Conservation (phyloP, 2,113 vertebrate species). For the Forbesichthys agassizii region DNA sequence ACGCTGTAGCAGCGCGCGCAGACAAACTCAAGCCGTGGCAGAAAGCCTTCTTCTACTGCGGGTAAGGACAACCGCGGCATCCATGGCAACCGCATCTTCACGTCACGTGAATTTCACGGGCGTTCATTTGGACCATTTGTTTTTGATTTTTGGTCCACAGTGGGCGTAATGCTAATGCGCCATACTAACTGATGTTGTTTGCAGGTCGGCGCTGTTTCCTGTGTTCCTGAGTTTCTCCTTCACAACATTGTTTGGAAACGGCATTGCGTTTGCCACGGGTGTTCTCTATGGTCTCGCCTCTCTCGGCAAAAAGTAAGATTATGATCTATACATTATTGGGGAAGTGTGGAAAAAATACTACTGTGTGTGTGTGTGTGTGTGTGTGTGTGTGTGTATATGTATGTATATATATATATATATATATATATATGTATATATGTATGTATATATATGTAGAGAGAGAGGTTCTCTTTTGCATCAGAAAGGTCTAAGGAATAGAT, state of each 20-base stretch:
- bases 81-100: background rate
- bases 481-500: too few species aligned
- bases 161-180: background rate
- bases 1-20: conserved; percentile 77
- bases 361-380: too few species aligned
- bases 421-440: too few species aligned
- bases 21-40: conserved; percentile 92
- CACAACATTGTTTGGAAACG: conserved; percentile 92
- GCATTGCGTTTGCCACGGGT: conserved; percentile 89
- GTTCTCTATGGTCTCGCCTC: conserved; percentile 92
- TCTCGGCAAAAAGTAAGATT: conserved; percentile 90
- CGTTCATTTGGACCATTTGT: too few species aligned
- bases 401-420: too few species aligned
- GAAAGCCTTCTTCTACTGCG: conserved; percentile 93
- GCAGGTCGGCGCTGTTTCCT: conserved; percentile 91
- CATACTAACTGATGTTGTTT: conserved; percentile 10
- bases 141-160: too few species aligned
- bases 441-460: too few species aligned
- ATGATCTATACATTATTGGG: background rate
- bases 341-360: too few species aligned
- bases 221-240: conserved; percentile 86
- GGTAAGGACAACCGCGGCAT: conserved; percentile 74
- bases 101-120: too few species aligned
- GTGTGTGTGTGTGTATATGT: too few species aligned
- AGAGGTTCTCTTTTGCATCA: too few species aligned